Conservation (phyloP, 2,113 vertebrate genomes). For the Nothocercus julius region DNA sequence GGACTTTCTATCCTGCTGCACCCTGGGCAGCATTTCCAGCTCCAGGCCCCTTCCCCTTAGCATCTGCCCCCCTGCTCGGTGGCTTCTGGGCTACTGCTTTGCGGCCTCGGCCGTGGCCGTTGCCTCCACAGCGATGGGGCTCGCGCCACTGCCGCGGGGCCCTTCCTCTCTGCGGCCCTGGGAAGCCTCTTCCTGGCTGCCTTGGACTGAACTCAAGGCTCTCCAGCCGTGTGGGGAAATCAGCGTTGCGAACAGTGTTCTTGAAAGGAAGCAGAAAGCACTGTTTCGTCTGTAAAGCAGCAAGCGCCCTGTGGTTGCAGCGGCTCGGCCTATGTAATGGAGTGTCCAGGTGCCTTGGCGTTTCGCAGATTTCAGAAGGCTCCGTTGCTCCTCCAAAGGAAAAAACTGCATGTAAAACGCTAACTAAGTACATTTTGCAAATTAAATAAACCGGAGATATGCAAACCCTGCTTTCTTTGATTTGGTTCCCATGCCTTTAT, state of each 20-base stretch:
- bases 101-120: background rate
- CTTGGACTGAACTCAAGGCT: background rate
- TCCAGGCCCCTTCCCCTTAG: background rate
- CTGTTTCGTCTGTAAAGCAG: too few relatives aligned
- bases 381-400: background rate
- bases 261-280: background rate
- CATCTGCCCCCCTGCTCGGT: background rate
- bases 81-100: background rate
- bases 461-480: background rate
- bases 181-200: background rate
- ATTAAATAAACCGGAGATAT: background rate
- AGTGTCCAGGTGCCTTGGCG: background rate
- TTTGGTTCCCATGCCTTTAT: background rate
- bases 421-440: background rate
- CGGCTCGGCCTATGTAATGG: background rate
- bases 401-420: background rate
- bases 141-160: background rate
- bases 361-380: background rate
- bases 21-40: background rate
- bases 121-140: background rate
- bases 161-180: background rate
- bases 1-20: too few relatives aligned
- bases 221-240: background rate
- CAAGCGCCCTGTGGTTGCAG: background rate
- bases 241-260: background rate